These are phyloP conservation scores for Stegostoma tigrinum DNA, from an alignment of 2,113 vertebrate species.

Conservation along the genomic window DNA sequence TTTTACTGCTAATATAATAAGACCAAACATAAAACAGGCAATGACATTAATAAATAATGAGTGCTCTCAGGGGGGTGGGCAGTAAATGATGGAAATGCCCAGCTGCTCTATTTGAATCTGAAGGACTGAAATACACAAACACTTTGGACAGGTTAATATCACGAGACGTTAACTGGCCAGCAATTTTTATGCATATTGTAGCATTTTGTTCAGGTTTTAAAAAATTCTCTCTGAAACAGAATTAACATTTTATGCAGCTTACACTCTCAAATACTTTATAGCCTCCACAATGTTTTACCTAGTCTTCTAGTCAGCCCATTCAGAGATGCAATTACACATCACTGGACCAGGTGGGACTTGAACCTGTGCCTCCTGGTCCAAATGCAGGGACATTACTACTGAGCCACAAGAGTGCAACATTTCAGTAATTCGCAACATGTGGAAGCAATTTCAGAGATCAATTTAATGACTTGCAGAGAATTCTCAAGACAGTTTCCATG, in stretches of 20 bases:
- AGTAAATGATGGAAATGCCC: neutral
- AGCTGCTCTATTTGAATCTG: neutral
- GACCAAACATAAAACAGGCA: neutral
- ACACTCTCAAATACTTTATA: neutral
- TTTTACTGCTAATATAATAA: neutral
- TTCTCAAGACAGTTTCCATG: neutral
- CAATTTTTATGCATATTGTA: neutral
- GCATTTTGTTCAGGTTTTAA: neutral
- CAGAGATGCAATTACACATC: too few species aligned
- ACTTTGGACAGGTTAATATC: neutral
- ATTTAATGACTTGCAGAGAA: constrained; percentile 11
- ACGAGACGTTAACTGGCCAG: neutral
- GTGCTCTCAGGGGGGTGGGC: neutral
- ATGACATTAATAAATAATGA: neutral
- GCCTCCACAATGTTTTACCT: neutral
- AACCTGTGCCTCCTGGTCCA: too few species aligned
- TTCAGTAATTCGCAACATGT: neutral
- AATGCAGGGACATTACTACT: too few species aligned
- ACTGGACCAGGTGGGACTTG: too few species aligned
- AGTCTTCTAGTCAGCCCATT: too few species aligned
- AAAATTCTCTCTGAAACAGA: neutral
- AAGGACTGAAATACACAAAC: neutral
- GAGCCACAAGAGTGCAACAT: neutral
- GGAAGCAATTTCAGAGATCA: neutral
- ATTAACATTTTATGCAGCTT: neutral